Evolutionary conservation across 2,797 vertebrate species (phyloP), one percentile per base, ranked within the genome.

Genomic region (Coracias cyanogaster): DNA sequence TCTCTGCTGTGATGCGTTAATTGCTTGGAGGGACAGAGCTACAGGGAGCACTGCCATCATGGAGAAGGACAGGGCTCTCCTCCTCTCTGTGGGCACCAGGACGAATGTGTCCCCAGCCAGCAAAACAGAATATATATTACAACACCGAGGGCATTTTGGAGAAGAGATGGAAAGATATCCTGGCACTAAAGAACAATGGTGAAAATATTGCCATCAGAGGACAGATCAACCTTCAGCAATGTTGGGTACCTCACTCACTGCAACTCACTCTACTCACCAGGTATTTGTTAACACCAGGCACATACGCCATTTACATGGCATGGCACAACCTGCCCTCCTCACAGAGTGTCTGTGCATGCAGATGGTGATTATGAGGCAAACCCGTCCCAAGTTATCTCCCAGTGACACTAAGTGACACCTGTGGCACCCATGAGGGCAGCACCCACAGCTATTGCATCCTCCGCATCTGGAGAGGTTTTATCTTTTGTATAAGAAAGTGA

Each of bases 341-440:
- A 1, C n/a, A 48, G 35, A 45, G 4, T 17, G 17, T 25, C 35
- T 60, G 22, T 39, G 25, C 0, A 1, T 11, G 15, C 22, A 88
- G 25, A 39, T 25, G 31, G 22, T 43, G 39, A 64, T 10, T 52
- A 62, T 16, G 31, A 45, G n/a, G 29, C 5, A 58, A 83, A 58
- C 5, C 11, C 54, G 5, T 26, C 12, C 52, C 57, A 51, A 9
- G 41, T 21, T 22, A 35, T 35, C 22, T 43, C 29, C 8, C 51
- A 46, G 29, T 37, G 49, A 74, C 45, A 64, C 2, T 39, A 22
- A 66, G 11, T 39, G 39, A 31, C 57, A 70, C 9, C 19, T 1
- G 0, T 57, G 29, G 12, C 17, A 51, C 17, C 37, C 21, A 6
- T 26, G 20, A 0, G 0, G 12, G 21, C 22, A 54, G n/a, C 12